Percentiles rank a stretch among this genome's conserved stretches.
These are phyloP conservation scores for Coelinius sp. DNA, from an alignment of 2,888 invertebrate genomes.

Conservation along the genomic window DNA sequence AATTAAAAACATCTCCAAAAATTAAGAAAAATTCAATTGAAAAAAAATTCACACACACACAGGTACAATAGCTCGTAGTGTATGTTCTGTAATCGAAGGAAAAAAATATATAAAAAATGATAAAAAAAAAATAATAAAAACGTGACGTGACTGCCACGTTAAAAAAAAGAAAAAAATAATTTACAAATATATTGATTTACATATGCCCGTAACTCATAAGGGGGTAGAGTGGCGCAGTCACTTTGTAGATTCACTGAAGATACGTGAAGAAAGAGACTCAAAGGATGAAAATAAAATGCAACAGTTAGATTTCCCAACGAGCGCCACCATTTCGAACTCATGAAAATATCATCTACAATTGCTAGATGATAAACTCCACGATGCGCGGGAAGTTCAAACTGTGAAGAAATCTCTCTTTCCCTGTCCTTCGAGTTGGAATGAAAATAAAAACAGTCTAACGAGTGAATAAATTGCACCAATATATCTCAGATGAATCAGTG, in stretches of 20 bases:
- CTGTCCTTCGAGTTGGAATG: background rate
- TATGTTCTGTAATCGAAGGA: slow-evolving; percentile 71
- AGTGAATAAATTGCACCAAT: background rate
- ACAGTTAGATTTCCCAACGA: background rate
- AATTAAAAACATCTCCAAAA: slow-evolving; percentile 47
- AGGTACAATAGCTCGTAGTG: slow-evolving; percentile 70
- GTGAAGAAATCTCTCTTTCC: background rate
- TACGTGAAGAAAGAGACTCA: slow-evolving; percentile 24
- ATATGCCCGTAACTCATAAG: slow-evolving; percentile 71
- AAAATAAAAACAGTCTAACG: slow-evolving; percentile 6
- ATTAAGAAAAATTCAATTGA: slow-evolving; percentile 46
- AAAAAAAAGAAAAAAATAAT: slow-evolving; percentile 64
- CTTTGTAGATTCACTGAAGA: slow-evolving; percentile 42
- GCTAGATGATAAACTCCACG: background rate
- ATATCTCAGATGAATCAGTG: slow-evolving; percentile 23
- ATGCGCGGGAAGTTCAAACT: background rate
- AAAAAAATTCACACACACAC: slow-evolving; percentile 60
- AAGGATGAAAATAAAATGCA: background rate
- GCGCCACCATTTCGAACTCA: background rate
- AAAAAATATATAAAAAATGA: slow-evolving; percentile 58
- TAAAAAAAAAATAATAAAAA: slow-evolving; percentile 23
- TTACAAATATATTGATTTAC: slow-evolving; percentile 72
- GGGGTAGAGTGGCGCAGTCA: slow-evolving; percentile 61
- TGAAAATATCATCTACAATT: background rate
- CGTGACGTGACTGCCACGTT: slow-evolving; percentile 28